Conservation (phyloP, 1,140 invertebrate genomes). For the Neotoxoptera formosana region DNA sequence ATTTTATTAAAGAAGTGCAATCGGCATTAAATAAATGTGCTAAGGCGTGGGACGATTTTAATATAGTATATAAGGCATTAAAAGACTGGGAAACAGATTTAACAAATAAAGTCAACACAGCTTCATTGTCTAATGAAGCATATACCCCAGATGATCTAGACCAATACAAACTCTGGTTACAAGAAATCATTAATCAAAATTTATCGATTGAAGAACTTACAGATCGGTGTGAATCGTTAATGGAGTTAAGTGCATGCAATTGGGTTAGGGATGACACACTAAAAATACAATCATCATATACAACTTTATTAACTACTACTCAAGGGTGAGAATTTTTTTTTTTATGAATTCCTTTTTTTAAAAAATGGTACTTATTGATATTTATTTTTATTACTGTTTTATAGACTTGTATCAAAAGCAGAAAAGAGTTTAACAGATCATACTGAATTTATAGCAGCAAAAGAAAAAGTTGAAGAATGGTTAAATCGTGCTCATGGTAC, state of each 20-base stretch:
- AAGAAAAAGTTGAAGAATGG: conserved; percentile 83
- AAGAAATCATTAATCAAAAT: conserved; percentile 80
- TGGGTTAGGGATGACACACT: conserved; percentile 86
- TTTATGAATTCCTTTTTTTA: background rate
- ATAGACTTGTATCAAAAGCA: conserved; percentile 76
- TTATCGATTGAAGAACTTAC: conserved; percentile 81
- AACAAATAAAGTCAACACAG: conserved; percentile 60
- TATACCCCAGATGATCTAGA: conserved; percentile 82
- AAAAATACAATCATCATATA: conserved; percentile 81
- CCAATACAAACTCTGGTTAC: conserved; percentile 76
- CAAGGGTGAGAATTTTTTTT: conserved; percentile 66
- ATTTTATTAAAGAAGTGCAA: conserved; percentile 80
- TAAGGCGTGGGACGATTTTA: conserved; percentile 86
- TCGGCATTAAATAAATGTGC: conserved; percentile 81
- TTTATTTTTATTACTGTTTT: conserved; percentile 18
- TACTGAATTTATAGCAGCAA: conserved; percentile 86
- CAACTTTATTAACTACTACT: conserved; percentile 76
- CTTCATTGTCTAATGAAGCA: conserved; percentile 76
- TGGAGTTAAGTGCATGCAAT: conserved; percentile 83
- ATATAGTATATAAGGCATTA: conserved; percentile 77
- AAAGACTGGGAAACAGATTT: conserved; percentile 81
- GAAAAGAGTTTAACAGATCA: conserved; percentile 90
- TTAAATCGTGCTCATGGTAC: conserved; percentile 77
- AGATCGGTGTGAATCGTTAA: conserved; percentile 84
- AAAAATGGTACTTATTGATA: background rate